Evolutionary conservation across 2,797 vertebrate species (phyloP).

Genomic region (Champsocephalus gunnari): DNA sequence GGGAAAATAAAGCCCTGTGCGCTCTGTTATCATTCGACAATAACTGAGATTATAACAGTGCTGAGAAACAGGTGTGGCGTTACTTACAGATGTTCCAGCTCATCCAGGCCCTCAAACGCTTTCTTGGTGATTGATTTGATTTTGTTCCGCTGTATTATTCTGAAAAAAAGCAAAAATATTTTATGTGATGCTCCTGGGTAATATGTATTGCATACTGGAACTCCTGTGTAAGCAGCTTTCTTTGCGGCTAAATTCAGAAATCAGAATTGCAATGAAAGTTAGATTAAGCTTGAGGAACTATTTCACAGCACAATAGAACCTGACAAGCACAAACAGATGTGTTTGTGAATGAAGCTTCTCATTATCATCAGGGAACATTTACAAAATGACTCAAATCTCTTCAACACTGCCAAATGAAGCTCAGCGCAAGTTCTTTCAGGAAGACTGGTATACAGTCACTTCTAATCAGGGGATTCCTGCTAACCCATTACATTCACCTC

Average conservation of each 20-base stretch:
- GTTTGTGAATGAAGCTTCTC: neutral
- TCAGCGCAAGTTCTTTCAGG: too few species aligned
- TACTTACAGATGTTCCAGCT: conserved; percentile 93
- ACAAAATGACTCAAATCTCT: too few species aligned
- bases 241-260: neutral
- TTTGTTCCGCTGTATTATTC: conserved; percentile 92
- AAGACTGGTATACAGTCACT: too few species aligned
- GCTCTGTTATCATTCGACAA: conserved; percentile 29
- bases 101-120: conserved; percentile 91
- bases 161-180: conserved; percentile 74
- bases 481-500: too few species aligned
- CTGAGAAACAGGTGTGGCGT: conserved; percentile 5
- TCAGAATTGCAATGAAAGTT: neutral
- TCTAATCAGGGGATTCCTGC: too few species aligned
- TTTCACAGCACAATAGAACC: too few species aligned
- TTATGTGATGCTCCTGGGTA: neutral
- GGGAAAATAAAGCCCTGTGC: conserved; percentile 19
- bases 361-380: too few species aligned
- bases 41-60: neutral
- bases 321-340: too few species aligned
- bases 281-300: neutral
- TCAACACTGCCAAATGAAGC: too few species aligned
- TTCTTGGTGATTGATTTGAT: conserved; percentile 94
- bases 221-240: neutral
- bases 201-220: conserved; percentile 4